A percentile compares a stretch with the other conserved stretches of the same genome.
phyloP scores from a whole-genome alignment of 2,888 invertebrate species.

The Leptarthrus brevirostris region DNA sequence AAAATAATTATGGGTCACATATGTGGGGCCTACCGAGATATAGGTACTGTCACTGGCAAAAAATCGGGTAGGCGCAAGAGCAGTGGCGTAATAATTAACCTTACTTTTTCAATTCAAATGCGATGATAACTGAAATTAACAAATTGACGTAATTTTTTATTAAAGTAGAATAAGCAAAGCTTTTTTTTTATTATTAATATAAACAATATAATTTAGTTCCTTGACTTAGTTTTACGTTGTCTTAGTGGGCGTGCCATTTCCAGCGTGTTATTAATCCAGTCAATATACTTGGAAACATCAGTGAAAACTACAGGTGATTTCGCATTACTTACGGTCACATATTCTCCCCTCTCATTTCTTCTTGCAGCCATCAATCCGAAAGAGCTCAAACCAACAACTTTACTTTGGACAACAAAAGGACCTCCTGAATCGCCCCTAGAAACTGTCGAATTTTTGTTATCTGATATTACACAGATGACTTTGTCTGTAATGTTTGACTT shows the following conservation, averaged over 20 bases:
- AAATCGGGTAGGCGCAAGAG: too few species aligned
- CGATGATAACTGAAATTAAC: too few species aligned
- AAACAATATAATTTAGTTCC: too few species aligned
- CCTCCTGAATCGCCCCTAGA: slow-evolving; percentile 17
- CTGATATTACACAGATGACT: neutral
- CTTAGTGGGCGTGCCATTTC: neutral
- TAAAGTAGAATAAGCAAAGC: too few species aligned
- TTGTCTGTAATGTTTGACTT: neutral
- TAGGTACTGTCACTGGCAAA: too few species aligned
- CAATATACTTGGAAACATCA: neutral
- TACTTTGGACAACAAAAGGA: slow-evolving; percentile 10
- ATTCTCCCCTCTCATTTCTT: neutral
- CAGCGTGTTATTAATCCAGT: neutral
- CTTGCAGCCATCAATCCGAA: neutral
- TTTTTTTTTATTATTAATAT: too few species aligned
- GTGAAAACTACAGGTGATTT: neutral
- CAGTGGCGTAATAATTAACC: too few species aligned
- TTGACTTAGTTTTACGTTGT: too few species aligned
- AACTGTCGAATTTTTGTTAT: neutral
- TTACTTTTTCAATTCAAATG: too few species aligned
- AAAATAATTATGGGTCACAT: too few species aligned
- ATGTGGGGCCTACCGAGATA: too few species aligned
- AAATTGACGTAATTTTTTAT: too few species aligned
- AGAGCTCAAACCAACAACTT: neutral
- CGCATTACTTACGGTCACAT: neutral